Evolutionary conservation across 2,113 vertebrate genomes (phyloP), one percentile per base, ranked within the genome.

Genomic region (Phalacrocorax brasilianus): DNA sequence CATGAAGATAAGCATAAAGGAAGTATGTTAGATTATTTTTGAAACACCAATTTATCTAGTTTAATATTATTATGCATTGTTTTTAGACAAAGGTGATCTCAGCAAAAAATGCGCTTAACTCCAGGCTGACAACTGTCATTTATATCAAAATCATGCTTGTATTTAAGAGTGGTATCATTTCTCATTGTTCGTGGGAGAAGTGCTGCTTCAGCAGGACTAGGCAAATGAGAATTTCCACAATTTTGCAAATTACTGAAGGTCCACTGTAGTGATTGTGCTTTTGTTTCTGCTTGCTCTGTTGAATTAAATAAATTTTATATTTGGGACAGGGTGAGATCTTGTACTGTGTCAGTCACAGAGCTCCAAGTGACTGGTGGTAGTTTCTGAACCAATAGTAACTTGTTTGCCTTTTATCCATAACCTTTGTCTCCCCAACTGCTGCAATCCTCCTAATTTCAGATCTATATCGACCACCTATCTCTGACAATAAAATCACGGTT

Each of bases 81-180:
- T 94, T 92, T 68, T 75, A 89, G 40, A 72, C 56, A 72, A 33
- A 75, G 66, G 16, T 91, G 73, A 88, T 87, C n/a, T 95, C 93
- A 92, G 89, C 63, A 80, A 88, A 97, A 96, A 80, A n/a, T 6
- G 9, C 68, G n/a, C 81, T 87, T 95, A 89, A 65, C 52, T 89
- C 4, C 9, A 67, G 80, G 66, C 33, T 87, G 66, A 65, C 71
- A 82, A 30, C n/a, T 33, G 16, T 79, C 91, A 82, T 66, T 95
- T 88, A 45, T 58, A 21, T 75, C 21, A 87, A 91, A 91, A 87
- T 89, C 42, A 32, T 79, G 59, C 38, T 94, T 82, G 45, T 89
- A 35, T 68, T 81, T 72, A 59, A 55, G 42, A 78, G 23, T 56
- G 44, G 24, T 82, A 56, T 91, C 38, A 74, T 78, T 52, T 87